Evolutionary conservation across 2,113 vertebrate species (phyloP).

Genomic region (Notechis scutatus): DNA sequence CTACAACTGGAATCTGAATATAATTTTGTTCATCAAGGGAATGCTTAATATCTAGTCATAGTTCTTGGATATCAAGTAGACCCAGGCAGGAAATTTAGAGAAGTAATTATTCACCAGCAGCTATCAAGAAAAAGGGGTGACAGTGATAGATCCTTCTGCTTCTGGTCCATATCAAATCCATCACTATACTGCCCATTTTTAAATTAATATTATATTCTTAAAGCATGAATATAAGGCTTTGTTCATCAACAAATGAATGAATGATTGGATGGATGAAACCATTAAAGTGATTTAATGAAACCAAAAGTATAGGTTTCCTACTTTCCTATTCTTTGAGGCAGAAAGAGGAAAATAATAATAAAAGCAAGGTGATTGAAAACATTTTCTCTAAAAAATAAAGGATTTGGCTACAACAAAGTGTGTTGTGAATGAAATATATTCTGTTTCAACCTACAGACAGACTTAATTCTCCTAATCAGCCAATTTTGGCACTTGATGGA

Average conservation of each 20-base stretch:
- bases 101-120: background rate
- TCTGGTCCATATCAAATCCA: background rate
- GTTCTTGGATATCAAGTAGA: background rate
- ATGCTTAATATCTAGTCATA: background rate
- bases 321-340: background rate
- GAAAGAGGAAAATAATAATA: background rate
- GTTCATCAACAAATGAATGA: background rate
- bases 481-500: background rate
- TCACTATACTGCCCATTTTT: background rate
- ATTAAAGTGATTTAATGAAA: background rate
- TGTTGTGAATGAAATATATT: background rate
- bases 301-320: background rate
- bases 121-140: background rate
- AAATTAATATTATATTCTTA: background rate
- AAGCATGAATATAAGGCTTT: background rate
- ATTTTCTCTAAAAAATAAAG: background rate
- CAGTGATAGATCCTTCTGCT: background rate
- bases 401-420: background rate
- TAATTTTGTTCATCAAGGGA: too few species aligned
- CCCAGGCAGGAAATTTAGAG: background rate
- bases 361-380: background rate
- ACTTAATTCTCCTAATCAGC: background rate
- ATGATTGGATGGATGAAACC: background rate
- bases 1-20: background rate
- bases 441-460: background rate